phyloP scores from a whole-genome alignment of 2,113 vertebrate genomes.

The Phyllostomus discolor region DNA sequence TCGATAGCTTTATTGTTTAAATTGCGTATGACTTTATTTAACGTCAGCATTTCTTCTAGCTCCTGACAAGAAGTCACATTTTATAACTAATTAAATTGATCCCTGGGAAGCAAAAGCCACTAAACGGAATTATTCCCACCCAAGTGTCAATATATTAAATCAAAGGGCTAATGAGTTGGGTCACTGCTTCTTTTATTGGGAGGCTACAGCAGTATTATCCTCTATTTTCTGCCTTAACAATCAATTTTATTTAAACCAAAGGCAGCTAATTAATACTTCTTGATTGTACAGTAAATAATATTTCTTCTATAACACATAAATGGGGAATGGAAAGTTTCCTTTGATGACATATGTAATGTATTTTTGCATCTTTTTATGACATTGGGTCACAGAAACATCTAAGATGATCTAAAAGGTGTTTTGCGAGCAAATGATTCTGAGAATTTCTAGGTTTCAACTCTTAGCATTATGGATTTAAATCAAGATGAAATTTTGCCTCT shows the following conservation, averaged over 20 bases:
- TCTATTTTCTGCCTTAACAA: constrained; percentile 83
- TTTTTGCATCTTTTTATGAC: constrained; percentile 34
- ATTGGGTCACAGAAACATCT: constrained; percentile 62
- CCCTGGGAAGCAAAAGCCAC: constrained; percentile 92
- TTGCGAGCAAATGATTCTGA: constrained; percentile 72
- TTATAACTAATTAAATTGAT: constrained; percentile 99
- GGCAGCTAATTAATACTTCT: constrained; percentile 80
- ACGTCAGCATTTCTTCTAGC: constrained; percentile 98
- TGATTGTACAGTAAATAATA: constrained; percentile 79
- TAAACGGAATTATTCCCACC: constrained; percentile 99
- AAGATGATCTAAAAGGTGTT: constrained; percentile 77
- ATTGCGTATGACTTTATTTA: constrained; percentile 95
- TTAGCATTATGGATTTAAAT: constrained; percentile 78
- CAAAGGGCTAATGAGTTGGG: constrained; percentile 98
- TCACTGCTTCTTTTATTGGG: constrained; percentile 97
- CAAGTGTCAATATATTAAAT: constrained; percentile 99
- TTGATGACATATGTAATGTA: constrained; percentile 63
- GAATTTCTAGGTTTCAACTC: constrained; percentile 76
- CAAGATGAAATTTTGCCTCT: constrained; percentile 78
- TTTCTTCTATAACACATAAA: constrained; percentile 62
- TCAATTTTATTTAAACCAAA: constrained; percentile 81
- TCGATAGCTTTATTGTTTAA: constrained; percentile 98
- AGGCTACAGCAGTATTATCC: constrained; percentile 85
- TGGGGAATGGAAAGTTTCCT: constrained; percentile 47
- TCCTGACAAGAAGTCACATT: constrained; percentile 97